Evolutionary conservation across 2,888 invertebrate genomes (phyloP).

Genomic region (Seira ritae): DNA sequence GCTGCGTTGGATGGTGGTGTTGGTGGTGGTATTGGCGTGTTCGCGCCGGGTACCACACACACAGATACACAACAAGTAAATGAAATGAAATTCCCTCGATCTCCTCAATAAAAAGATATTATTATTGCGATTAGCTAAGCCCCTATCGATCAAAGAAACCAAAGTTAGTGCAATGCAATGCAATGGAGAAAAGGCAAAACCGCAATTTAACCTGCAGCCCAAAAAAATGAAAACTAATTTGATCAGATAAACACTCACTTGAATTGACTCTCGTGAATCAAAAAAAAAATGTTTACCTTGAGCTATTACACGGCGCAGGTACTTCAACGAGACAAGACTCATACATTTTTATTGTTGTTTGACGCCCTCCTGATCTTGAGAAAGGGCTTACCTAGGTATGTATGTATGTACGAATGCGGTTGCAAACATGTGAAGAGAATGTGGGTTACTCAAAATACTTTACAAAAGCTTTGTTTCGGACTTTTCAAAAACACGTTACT

Average conservation of each 20-base stretch:
- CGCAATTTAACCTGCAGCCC: slow-evolving; percentile 2
- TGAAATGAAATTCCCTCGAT: not conserved
- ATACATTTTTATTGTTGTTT: slow-evolving; percentile 7
- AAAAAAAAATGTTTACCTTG: slow-evolving; percentile 15
- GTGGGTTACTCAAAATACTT: too few species aligned
- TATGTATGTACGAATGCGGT: not conserved
- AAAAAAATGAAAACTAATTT: slow-evolving; percentile 1
- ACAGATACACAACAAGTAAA: not conserved
- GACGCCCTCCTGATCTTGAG: slow-evolving; percentile 19
- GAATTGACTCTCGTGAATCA: not conserved
- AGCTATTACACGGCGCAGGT: not conserved
- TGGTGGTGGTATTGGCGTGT: too few species aligned
- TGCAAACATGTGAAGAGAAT: too few species aligned
- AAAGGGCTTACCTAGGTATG: not conserved
- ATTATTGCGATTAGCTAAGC: not conserved
- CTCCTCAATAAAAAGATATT: too few species aligned
- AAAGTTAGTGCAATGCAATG: not conserved
- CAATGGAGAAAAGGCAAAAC: slow-evolving; percentile 1
- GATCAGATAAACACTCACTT: not conserved
- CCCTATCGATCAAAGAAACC: not conserved
- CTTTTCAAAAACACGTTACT: too few species aligned
- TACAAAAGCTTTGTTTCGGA: too few species aligned
- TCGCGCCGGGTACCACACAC: not conserved
- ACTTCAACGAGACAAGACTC: not conserved
- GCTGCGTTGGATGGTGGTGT: not conserved